Evolutionary conservation across 2,888 invertebrate species (phyloP).

Genomic region (Creontiades dilutus): DNA sequence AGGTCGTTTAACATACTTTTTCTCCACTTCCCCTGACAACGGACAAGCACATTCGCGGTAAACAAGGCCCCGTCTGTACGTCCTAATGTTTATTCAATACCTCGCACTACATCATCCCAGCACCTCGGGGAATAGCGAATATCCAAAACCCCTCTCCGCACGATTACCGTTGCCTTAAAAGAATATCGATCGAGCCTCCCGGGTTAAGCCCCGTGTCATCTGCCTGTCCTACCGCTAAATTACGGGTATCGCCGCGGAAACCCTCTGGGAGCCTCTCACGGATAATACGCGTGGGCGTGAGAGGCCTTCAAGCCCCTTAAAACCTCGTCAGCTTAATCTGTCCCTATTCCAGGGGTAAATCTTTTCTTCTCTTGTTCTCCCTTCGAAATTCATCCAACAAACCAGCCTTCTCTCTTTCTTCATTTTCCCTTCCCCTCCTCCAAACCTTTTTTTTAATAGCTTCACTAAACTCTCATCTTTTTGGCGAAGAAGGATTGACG

Average conservation of each 20-base stretch:
- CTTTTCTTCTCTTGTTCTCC: slow-evolving; percentile 2
- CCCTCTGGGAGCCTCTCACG: neutral
- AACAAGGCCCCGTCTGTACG: neutral
- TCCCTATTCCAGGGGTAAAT: neutral
- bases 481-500: neutral
- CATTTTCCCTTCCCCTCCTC: too few relatives aligned
- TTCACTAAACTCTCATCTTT: neutral
- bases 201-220: neutral
- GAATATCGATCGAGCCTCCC: neutral
- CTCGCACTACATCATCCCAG: neutral
- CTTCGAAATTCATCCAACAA: neutral
- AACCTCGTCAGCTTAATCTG: slow-evolving; percentile 36
- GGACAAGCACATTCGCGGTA: neutral
- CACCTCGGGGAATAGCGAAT: neutral
- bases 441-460: too few relatives aligned
- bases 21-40: neutral
- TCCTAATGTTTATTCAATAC: slow-evolving; percentile 19
- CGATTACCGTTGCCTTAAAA: slow-evolving; percentile 3
- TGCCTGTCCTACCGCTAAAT: slow-evolving; percentile 21
- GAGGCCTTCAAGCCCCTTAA: neutral
- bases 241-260: slow-evolving; percentile 2
- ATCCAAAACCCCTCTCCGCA: slow-evolving; percentile 4
- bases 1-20: too few relatives aligned
- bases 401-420: too few relatives aligned
- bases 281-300: slow-evolving; percentile 24